Evolutionary conservation across 2,797 vertebrate species (phyloP).

Genomic region (Vultur gryphus): DNA sequence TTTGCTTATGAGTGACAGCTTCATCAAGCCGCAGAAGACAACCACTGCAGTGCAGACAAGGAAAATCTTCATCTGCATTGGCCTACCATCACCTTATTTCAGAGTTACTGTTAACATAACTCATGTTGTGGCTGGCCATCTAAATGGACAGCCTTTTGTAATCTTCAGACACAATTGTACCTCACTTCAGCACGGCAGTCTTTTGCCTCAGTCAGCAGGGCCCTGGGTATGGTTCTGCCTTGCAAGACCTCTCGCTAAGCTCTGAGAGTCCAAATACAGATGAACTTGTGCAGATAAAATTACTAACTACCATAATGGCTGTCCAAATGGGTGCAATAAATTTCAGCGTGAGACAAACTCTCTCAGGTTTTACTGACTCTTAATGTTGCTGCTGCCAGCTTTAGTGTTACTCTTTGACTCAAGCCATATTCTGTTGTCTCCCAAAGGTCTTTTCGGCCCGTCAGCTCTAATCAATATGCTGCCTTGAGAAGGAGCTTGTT

Average conservation of each 20-base stretch:
- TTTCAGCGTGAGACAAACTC: conserved; percentile 55
- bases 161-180: neutral
- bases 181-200: neutral
- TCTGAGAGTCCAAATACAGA: conserved; percentile 55
- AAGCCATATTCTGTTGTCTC: conserved; percentile 62
- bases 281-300: conserved; percentile 69
- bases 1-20: neutral
- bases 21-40: neutral
- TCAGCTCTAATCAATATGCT: conserved; percentile 66
- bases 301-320: conserved; percentile 61
- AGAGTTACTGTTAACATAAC: neutral
- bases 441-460: conserved; percentile 61
- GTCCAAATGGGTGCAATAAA: conserved; percentile 65
- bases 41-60: neutral
- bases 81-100: neutral
- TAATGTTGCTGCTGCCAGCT: conserved; percentile 65
- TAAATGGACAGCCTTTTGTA: neutral
- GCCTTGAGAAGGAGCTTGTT: conserved; percentile 48
- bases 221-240: neutral
- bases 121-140: neutral
- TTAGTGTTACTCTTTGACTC: conserved; percentile 66
- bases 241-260: neutral
- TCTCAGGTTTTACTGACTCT: conserved; percentile 67
- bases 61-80: neutral
- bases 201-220: conserved; percentile 5